Evolutionary conservation across 1,140 invertebrate species (phyloP).

Genomic region (Drosophila ironensis): DNA sequence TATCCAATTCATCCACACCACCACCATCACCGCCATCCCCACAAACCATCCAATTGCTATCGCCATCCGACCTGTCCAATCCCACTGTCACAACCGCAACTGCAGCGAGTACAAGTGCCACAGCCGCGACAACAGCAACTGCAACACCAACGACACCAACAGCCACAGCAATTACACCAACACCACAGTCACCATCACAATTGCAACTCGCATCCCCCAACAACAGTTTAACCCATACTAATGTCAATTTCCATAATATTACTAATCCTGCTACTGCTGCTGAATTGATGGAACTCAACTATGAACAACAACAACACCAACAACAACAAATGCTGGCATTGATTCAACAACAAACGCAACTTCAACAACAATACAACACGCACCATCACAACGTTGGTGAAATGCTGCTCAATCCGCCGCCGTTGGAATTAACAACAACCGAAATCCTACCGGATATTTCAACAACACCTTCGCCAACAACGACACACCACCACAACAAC

Average conservation of each 20-base stretch:
- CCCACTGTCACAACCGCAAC: constrained; percentile 1
- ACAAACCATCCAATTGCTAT: constrained; percentile 41
- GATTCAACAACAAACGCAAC: constrained; percentile 78
- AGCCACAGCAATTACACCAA: constrained; percentile 22
- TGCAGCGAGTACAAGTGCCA: not conserved
- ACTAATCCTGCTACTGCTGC: constrained; percentile 78
- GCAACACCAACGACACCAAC: constrained; percentile 26
- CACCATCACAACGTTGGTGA: constrained; percentile 53
- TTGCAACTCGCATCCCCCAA: constrained; percentile 41
- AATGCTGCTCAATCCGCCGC: constrained; percentile 16
- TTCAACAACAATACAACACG: constrained; percentile 75
- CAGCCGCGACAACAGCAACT: constrained; percentile 11
- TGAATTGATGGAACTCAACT: constrained; percentile 38
- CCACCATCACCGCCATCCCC: constrained; percentile 32
- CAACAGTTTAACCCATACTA: constrained; percentile 75
- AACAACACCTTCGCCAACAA: constrained; percentile 44
- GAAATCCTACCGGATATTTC: constrained; percentile 11
- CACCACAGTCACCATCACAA: constrained; percentile 27
- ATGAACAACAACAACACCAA: constrained; percentile 61
- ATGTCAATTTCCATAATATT: constrained; percentile 76
- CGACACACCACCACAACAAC: constrained; percentile 50
- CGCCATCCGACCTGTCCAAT: constrained; percentile 14
- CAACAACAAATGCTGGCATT: constrained; percentile 75
- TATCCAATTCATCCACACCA: constrained; percentile 60
- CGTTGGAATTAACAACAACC: constrained; percentile 16